Base-by-base conservation (phyloP, 1,140 invertebrate species). In the Gryon sp. region DNA sequence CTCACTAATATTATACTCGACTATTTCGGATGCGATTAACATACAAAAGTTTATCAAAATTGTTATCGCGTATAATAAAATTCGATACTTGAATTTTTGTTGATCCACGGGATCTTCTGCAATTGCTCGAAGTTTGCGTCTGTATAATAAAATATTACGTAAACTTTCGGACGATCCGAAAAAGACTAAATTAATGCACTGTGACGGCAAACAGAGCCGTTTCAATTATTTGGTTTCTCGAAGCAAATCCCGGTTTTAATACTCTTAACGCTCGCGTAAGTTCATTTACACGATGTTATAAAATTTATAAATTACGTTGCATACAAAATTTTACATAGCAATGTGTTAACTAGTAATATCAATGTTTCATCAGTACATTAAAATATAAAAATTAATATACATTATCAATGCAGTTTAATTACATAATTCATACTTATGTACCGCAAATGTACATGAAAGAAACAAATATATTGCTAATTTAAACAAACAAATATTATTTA, bases 181-280 rank as follows among this genome's bases (percentile, higher is more conserved):
- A 65, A 52, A 50, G 19, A 59, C 60, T 52, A 28, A 66, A 66
- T 36, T 38, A 43, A 73, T 36, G 38, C 19, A 20, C 22, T 45
- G 60, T 20, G 43, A 53, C 41, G 22, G 2, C 4, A 19, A 73
- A 40, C 22, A 57, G 12, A 4, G 12, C 12, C 40, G 41, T 20
- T 19, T 32, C 48, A 59, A 74, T 72, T 65, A 74, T 74, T 74
- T 74, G 69, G 69, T 74, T 59, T 48, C 22, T 53, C 16, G 6
- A 65, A 59, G 43, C 9, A 57, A 57, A 73, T 57, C 28, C 40
- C 36, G 9, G n/a, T n/a, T 20, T 59, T 65, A 59, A 65, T 65
- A 74, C 59, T 65, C 20, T 57, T 50, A 14, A 40, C n/a, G 30
- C 14, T 34, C 12, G 45, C 34, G 12, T 52, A 48, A 40, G 2